A percentile compares a stretch with the other conserved stretches of the same genome.
Conservation (phyloP, 1,140 invertebrate species). For the Danaus melanippus region DNA sequence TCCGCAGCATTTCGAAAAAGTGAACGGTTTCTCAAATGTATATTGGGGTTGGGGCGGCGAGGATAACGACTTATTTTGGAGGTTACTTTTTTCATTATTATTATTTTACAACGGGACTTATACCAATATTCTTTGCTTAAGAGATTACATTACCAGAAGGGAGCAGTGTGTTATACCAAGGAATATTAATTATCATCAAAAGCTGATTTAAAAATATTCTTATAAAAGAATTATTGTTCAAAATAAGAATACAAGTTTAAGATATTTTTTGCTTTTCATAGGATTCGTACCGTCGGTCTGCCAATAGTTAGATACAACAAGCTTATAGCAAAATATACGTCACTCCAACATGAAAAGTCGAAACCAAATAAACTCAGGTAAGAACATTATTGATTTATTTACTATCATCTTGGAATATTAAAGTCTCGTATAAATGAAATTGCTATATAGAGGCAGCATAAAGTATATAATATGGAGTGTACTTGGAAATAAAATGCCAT, state of each 20-base stretch:
- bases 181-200: no score
- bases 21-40: conserved; percentile 90
- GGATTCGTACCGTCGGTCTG: conserved; percentile 14
- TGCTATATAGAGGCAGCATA: no score
- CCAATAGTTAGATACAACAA: conserved; percentile 30
- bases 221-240: no score
- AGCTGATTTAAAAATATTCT: no score
- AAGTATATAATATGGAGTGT: no score
- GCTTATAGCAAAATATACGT: conserved; percentile 23
- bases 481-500: no score
- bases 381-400: conserved; percentile 20
- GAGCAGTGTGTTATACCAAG: no score
- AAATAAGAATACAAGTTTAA: no score
- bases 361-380: conserved; percentile 25
- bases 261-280: conserved; percentile 3
- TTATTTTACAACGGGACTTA: neutral
- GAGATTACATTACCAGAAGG: no score
- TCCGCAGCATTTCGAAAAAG: conserved; percentile 79
- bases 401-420: conserved; percentile 14
- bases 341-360: conserved; percentile 20
- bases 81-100: conserved; percentile 40
- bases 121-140: no score
- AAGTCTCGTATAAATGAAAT: no score
- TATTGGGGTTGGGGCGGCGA: conserved; percentile 94
- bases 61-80: conserved; percentile 90